A percentile compares a stretch with the other conserved stretches of the same genome.
These are phyloP conservation scores for Cichlasoma orientale DNA, from an alignment of 2,797 vertebrate species.

Conservation along the genomic window DNA sequence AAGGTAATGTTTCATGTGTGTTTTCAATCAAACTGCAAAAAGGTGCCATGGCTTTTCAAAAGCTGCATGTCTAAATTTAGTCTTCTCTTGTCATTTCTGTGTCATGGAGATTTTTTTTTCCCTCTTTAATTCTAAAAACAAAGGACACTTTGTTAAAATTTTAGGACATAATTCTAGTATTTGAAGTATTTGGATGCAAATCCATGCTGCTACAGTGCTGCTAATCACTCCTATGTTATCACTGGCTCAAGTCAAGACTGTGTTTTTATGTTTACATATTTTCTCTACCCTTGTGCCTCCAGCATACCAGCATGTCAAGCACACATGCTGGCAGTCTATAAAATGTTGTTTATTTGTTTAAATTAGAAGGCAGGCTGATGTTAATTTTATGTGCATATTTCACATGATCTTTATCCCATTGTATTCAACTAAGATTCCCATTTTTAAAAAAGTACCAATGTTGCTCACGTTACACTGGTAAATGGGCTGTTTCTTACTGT, in stretches of 20 bases:
- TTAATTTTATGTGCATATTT: background rate
- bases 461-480: background rate
- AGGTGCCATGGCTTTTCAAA: background rate
- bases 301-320: background rate
- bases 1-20: background rate
- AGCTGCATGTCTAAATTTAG: constrained; percentile 28
- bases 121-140: constrained; percentile 17
- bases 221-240: background rate
- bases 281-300: background rate
- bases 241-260: background rate
- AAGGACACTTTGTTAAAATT: constrained; percentile 5
- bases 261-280: background rate
- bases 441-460: background rate
- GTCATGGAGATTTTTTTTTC: constrained; percentile 3
- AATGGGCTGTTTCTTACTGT: too few relatives aligned
- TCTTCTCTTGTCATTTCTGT: constrained; percentile 16
- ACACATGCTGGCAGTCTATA: background rate
- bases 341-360: background rate
- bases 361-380: background rate
- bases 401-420: background rate
- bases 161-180: constrained; percentile 15
- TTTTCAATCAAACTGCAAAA: constrained; percentile 13
- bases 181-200: constrained; percentile 16
- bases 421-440: background rate
- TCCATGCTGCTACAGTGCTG: constrained; percentile 1